These are phyloP conservation scores for Xenus cinereus DNA, from an alignment of 2,113 vertebrate species.

Conservation along the genomic window DNA sequence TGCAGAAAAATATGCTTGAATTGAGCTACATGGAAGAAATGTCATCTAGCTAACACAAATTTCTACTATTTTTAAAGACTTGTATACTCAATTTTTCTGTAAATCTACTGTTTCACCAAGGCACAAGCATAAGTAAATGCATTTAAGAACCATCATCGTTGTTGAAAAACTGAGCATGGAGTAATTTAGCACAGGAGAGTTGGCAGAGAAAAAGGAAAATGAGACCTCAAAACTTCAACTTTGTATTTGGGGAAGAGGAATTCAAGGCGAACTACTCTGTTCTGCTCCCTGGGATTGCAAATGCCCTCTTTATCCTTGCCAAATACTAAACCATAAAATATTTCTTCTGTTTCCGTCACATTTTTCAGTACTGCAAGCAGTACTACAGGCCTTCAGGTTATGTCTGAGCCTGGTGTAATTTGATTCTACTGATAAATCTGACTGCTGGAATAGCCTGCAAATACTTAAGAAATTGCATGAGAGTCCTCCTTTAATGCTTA, in stretches of 20 bases:
- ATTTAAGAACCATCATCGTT: neutral
- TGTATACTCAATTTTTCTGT: neutral
- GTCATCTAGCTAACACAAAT: neutral
- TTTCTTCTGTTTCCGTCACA: neutral
- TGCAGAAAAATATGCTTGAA: neutral
- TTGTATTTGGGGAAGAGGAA: neutral
- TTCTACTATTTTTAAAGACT: neutral
- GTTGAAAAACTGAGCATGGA: neutral
- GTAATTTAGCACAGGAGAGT: neutral
- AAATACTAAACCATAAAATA: neutral
- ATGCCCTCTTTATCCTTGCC: neutral
- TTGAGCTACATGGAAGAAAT: neutral
- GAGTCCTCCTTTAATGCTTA: neutral
- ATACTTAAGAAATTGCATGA: neutral
- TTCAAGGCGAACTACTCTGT: neutral
- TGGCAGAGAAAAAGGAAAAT: neutral
- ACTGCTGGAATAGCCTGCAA: neutral
- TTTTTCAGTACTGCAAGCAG: neutral
- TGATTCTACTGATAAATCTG: neutral
- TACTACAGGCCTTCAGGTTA: rapidly evolving
- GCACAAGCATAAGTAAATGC: neutral
- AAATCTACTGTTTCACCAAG: neutral
- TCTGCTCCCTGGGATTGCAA: neutral
- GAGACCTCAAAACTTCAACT: neutral
- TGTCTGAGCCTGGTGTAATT: neutral